Evolutionary conservation across 2,888 invertebrate genomes (phyloP).

Genomic region (Apamea anceps): DNA sequence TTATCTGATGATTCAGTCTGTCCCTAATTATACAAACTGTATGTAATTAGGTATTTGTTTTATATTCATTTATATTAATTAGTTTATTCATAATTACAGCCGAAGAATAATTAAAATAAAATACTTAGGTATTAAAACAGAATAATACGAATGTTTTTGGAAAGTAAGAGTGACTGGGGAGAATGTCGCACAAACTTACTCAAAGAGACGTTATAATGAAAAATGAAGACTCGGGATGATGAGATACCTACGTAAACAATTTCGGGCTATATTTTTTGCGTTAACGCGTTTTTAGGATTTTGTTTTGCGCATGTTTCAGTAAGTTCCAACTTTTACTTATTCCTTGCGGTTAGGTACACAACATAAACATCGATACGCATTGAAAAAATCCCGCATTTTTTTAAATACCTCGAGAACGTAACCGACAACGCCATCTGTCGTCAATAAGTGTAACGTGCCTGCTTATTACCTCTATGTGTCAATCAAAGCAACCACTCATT

Average conservation of each 20-base stretch:
- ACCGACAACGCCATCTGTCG: conserved; percentile 44
- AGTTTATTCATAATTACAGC: conserved; percentile 19
- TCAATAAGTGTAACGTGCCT: background rate
- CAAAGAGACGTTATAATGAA: background rate
- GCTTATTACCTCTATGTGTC: conserved; percentile 27
- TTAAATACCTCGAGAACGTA: conserved; percentile 23
- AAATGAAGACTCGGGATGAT: background rate
- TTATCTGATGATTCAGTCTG: background rate
- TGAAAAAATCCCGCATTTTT: conserved; percentile 7
- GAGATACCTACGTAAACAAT: background rate
- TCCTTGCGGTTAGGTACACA: background rate
- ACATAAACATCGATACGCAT: background rate
- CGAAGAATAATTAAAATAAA: conserved; percentile 1
- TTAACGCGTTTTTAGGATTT: background rate
- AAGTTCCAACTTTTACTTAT: background rate
- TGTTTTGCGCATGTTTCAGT: background rate
- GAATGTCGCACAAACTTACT: background rate
- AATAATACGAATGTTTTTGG: conserved; percentile 6
- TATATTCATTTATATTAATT: background rate
- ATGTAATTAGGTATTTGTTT: conserved; percentile 6
- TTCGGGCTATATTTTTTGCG: background rate
- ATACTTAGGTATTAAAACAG: background rate
- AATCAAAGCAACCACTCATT: conserved; percentile 38
- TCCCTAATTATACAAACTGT: conserved; percentile 7
- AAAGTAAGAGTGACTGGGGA: background rate